Conservation (phyloP, 2,797 vertebrate genomes). For the Neomorphus geoffroyi region DNA sequence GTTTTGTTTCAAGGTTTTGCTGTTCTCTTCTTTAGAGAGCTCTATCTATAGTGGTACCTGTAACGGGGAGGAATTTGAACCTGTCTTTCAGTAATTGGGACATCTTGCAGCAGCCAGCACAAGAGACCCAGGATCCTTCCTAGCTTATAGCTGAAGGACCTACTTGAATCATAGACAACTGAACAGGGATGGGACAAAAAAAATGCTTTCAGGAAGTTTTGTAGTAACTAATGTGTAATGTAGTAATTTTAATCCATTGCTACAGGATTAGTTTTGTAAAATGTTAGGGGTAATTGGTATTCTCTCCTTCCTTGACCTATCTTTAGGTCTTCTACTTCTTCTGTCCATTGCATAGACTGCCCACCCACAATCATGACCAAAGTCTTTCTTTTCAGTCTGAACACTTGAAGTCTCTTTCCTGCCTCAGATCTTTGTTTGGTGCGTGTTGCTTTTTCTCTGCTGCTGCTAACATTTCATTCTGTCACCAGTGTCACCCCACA, state of each 20-base stretch:
- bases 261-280: neutral
- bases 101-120: neutral
- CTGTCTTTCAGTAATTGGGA: neutral
- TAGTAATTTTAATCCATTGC: neutral
- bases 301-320: neutral
- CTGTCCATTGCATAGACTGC: too few relatives aligned
- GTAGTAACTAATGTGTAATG: neutral
- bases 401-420: neutral
- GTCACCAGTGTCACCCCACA: neutral
- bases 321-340: neutral
- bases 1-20: neutral
- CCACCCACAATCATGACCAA: too few relatives aligned
- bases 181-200: neutral
- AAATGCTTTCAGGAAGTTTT: neutral
- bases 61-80: neutral
- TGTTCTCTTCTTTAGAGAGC: neutral
- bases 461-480: neutral
- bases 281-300: neutral
- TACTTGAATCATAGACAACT: neutral
- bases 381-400: neutral
- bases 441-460: neutral
- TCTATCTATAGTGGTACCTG: neutral
- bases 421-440: neutral
- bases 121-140: neutral
- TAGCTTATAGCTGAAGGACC: neutral